Conservation (phyloP, 2,113 vertebrate genomes). For the Eulacestoma nigropectus region DNA sequence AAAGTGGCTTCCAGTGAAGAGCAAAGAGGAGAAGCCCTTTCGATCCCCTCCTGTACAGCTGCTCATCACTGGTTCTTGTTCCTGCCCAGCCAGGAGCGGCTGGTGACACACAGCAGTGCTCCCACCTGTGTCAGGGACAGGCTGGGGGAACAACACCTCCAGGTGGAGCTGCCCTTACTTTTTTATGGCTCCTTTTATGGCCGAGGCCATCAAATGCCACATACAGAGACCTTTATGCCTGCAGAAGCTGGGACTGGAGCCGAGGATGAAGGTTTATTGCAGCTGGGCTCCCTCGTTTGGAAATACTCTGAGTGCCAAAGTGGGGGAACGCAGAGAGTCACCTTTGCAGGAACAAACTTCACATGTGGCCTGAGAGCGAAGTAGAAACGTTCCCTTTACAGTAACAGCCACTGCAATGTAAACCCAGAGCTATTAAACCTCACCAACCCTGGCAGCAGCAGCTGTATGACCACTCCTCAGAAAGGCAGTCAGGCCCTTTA, state of each 20-base stretch:
- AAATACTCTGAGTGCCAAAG: rapidly evolving
- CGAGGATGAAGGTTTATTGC: neutral
- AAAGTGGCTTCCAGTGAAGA: neutral
- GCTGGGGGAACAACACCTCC: neutral
- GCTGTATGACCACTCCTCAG: neutral
- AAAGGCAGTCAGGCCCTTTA: neutral
- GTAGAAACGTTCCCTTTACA: neutral
- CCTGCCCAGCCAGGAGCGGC: rapidly evolving
- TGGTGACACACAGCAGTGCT: rapidly evolving
- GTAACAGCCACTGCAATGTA: neutral
- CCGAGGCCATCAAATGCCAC: neutral
- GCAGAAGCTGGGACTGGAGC: neutral
- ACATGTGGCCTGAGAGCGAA: rapidly evolving
- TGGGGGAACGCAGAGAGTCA: rapidly evolving
- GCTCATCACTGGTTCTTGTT: rapidly evolving
- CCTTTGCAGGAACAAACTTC: neutral
- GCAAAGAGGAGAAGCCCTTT: neutral
- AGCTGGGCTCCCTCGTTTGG: neutral
- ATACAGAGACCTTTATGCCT: neutral
- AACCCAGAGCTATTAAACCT: neutral
- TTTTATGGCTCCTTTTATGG: neutral
- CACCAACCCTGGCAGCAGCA: neutral
- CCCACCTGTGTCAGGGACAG: rapidly evolving
- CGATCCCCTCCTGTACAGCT: neutral
- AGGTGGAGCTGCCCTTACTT: neutral